phyloP scores from a whole-genome alignment of 1,140 invertebrate species.

The Drosophila parvula region DNA sequence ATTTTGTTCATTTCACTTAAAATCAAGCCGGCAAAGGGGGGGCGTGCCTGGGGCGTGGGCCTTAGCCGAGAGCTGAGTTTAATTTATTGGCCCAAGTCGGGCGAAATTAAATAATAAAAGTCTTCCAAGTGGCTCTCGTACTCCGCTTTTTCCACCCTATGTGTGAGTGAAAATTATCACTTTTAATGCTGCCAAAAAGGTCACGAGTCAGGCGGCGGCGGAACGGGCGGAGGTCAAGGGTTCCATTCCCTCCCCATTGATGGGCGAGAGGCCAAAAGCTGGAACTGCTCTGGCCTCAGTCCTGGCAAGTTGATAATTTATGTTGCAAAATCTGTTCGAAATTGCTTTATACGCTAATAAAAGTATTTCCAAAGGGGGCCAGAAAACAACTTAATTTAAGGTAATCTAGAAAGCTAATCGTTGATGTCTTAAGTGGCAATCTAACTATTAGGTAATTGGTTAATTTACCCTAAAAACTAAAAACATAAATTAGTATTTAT shows the following conservation, averaged over 20 bases:
- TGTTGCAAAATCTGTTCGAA: conserved; percentile 72
- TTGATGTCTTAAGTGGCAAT: not conserved
- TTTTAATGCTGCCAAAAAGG: conserved; percentile 80
- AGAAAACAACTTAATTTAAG: conserved; percentile 60
- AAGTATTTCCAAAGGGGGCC: conserved; percentile 41
- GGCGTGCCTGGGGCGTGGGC: conserved; percentile 36
- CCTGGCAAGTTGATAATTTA: conserved; percentile 65
- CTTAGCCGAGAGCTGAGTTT: conserved; percentile 57
- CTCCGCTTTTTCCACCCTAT: not conserved
- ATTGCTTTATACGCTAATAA: conserved; percentile 72
- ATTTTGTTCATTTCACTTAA: conserved; percentile 47
- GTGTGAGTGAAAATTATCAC: conserved; percentile 73
- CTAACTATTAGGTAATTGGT: not conserved
- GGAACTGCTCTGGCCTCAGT: conserved; percentile 2
- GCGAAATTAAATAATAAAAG: conserved; percentile 79
- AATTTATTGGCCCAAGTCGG: conserved; percentile 72
- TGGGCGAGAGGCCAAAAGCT: conserved; percentile 53
- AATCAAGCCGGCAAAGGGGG: conserved; percentile 19
- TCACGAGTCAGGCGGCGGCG: conserved; percentile 50
- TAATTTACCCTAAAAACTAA: not conserved
- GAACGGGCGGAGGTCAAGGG: conserved; percentile 6
- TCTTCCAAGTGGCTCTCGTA: conserved; percentile 61
- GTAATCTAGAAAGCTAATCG: conserved; percentile 11
- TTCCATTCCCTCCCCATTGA: conserved; percentile 20
- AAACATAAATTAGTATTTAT: no score